phyloP scores from a whole-genome alignment of 2,797 vertebrate species.

The Mormyrus hasselquistii region DNA sequence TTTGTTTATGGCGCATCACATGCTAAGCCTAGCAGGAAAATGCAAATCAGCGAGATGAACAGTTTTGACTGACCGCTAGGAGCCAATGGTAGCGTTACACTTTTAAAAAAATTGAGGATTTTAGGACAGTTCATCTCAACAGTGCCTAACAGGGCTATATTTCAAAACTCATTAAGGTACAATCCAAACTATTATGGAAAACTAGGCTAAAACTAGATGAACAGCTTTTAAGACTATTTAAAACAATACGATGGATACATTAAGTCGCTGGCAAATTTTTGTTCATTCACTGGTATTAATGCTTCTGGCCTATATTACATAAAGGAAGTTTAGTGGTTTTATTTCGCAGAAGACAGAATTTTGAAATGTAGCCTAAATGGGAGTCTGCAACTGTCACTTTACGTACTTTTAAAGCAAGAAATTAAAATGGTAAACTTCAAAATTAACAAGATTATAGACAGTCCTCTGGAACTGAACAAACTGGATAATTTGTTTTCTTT shows the following conservation, averaged over 20 bases:
- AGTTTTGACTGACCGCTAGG: slow-evolving; percentile 46
- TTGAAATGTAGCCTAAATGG: slow-evolving; percentile 99
- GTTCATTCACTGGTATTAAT: slow-evolving; percentile 61
- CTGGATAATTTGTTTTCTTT: slow-evolving; percentile 25
- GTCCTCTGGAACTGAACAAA: slow-evolving; percentile 50
- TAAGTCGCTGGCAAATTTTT: slow-evolving; percentile 56
- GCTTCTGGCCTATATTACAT: slow-evolving; percentile 62
- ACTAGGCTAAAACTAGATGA: slow-evolving; percentile 70
- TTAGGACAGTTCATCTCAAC: slow-evolving; percentile 87
- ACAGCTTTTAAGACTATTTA: slow-evolving; percentile 88
- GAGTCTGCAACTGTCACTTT: slow-evolving; percentile 96
- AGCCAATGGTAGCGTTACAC: slow-evolving; percentile 43
- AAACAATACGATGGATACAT: slow-evolving; percentile 63
- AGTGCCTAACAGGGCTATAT: slow-evolving; percentile 94
- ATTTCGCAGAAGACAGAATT: slow-evolving; percentile 78
- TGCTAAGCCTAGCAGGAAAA: slow-evolving; percentile 44
- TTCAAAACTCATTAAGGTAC: slow-evolving; percentile 88
- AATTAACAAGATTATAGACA: slow-evolving; percentile 57
- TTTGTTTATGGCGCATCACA: slow-evolving; percentile 41
- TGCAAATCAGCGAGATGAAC: slow-evolving; percentile 31
- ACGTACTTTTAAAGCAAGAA: slow-evolving; percentile 63
- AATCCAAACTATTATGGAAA: slow-evolving; percentile 66
- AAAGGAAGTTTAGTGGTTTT: slow-evolving; percentile 54
- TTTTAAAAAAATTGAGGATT: slow-evolving; percentile 67
- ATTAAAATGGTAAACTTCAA: slow-evolving; percentile 60